phyloP scores from a whole-genome alignment of 2,888 invertebrate species.

The Rotaria sp. region DNA sequence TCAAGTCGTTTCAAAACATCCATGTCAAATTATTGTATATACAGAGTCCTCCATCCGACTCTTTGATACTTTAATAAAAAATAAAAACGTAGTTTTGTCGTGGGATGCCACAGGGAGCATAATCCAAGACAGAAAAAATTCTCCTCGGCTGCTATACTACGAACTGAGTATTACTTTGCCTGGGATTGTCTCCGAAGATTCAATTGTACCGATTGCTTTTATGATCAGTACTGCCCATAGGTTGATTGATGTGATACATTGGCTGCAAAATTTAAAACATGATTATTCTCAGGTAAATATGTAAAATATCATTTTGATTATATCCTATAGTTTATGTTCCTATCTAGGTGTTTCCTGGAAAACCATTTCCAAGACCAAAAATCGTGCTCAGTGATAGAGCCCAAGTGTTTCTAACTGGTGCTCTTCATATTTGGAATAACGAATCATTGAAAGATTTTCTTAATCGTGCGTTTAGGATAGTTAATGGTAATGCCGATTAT shows the following conservation, averaged over 20 bases:
- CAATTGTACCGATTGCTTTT: neutral
- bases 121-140: neutral
- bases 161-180: neutral
- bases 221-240: neutral
- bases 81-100: neutral
- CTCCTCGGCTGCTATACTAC: neutral
- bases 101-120: neutral
- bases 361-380: no score
- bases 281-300: neutral
- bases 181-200: neutral
- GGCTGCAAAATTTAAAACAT: neutral
- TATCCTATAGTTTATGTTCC: no score
- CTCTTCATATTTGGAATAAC: no score
- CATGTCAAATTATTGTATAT: neutral
- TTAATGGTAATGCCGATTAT: no score
- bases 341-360: no score
- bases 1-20: neutral
- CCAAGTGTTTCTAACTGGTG: no score
- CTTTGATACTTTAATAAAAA: neutral
- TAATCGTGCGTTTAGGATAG: no score
- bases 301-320: no score
- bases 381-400: no score
- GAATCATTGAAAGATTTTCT: no score
- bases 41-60: neutral
- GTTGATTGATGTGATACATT: neutral